phyloP scores from a whole-genome alignment of 2,797 vertebrate genomes.

The Coracias cyanogaster region DNA sequence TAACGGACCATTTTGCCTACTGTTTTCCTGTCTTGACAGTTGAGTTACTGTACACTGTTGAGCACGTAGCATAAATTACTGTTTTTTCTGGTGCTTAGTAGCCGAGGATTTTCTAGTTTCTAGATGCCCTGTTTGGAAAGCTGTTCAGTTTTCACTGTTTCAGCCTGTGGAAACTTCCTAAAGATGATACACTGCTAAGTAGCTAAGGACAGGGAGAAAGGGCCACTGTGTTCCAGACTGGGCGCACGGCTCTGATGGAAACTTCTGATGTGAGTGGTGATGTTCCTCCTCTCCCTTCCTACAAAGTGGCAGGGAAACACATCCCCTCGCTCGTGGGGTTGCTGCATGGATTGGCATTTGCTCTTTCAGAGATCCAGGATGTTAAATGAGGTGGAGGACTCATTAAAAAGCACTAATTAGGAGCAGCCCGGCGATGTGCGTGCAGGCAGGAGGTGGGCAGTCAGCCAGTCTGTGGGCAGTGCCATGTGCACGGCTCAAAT shows the following conservation, averaged over 20 bases:
- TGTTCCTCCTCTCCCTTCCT: neutral
- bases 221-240: neutral
- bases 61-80: neutral
- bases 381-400: neutral
- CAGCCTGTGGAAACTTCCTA: neutral
- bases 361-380: neutral
- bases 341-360: neutral
- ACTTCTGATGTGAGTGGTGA: fast-evolving
- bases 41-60: neutral
- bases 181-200: neutral
- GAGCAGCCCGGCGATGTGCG: neutral
- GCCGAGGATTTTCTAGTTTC: neutral
- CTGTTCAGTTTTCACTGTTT: neutral
- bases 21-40: neutral
- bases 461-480: neutral
- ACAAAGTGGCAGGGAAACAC: neutral
- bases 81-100: neutral
- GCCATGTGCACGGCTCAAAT: fast-evolving
- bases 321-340: fast-evolving
- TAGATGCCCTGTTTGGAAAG: neutral
- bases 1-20: neutral
- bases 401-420: neutral
- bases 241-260: neutral
- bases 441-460: neutral
- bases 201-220: neutral